A percentile compares a stretch with the other conserved stretches of the same genome.
phyloP scores from a whole-genome alignment of 2,888 invertebrate genomes.

The Melipona beecheii region DNA sequence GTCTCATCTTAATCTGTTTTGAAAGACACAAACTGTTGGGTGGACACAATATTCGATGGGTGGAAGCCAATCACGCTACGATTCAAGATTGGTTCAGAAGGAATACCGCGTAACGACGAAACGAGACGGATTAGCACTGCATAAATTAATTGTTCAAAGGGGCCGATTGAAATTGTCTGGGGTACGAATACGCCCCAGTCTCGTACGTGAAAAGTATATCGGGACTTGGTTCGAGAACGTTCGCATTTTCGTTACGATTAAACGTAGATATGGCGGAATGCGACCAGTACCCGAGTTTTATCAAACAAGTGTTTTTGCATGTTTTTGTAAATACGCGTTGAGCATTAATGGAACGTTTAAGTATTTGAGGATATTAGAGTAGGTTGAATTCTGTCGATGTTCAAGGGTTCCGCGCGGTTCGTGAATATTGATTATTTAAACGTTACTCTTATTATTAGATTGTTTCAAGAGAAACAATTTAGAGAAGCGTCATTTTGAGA shows the following conservation, averaged over 20 bases:
- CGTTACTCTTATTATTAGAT: not conserved
- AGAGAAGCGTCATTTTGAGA: too few species aligned
- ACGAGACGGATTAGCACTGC: too few species aligned
- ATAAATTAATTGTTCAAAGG: not conserved
- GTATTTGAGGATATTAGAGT: conserved; percentile 30
- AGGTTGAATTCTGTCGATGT: conserved; percentile 2
- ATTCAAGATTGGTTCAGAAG: conserved; percentile 90
- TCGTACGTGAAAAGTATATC: not conserved
- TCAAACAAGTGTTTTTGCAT: conserved; percentile 67
- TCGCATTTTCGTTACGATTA: not conserved
- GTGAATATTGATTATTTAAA: too few species aligned
- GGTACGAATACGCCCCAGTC: not conserved
- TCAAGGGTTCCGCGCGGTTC: not conserved
- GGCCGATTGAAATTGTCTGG: not conserved
- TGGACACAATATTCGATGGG: conserved; percentile 96
- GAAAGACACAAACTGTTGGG: too few species aligned
- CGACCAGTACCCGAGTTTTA: conserved; percentile 31
- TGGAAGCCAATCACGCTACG: conserved; percentile 89
- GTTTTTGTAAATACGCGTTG: conserved; percentile 75
- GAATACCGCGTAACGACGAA: conserved; percentile 70
- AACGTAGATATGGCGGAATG: conserved; percentile 1
- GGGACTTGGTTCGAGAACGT: not conserved
- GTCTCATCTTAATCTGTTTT: too few species aligned
- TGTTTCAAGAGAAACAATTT: not conserved
- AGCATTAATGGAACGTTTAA: conserved; percentile 60